Percentiles rank a stretch among this genome's conserved stretches.
Conservation (phyloP, 2,797 vertebrate species). For the Catharus ustulatus region DNA sequence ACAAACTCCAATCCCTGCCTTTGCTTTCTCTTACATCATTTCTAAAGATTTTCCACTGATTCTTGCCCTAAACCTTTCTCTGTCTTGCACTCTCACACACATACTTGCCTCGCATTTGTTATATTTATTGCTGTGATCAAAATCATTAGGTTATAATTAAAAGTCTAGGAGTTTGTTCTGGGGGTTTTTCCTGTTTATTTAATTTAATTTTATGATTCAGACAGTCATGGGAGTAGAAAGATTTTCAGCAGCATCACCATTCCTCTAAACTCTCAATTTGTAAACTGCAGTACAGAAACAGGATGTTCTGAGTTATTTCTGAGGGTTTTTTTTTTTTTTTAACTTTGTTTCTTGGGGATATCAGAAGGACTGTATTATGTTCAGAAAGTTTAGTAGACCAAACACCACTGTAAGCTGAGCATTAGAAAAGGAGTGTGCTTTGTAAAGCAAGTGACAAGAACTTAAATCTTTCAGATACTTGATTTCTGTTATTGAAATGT, state of each 20-base stretch:
- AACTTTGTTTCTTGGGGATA: background rate
- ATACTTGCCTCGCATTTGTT: slow-evolving; percentile 45
- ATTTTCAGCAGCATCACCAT: slow-evolving; percentile 26
- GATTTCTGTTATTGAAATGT: background rate
- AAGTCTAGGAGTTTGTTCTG: background rate
- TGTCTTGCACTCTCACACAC: slow-evolving; percentile 48
- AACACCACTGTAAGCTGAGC: background rate
- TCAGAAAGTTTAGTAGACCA: background rate
- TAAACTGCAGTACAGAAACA: slow-evolving; percentile 14
- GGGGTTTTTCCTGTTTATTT: accelerated
- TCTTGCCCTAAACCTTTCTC: slow-evolving; percentile 75
- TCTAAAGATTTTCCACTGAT: slow-evolving; percentile 86
- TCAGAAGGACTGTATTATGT: background rate
- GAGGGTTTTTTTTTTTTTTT: background rate
- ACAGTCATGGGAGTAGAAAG: background rate
- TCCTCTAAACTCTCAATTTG: slow-evolving; percentile 4
- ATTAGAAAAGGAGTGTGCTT: background rate
- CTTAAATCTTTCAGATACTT: background rate
- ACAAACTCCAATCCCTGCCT: slow-evolving; percentile 85
- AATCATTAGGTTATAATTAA: slow-evolving; percentile 73
- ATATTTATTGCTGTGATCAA: slow-evolving; percentile 68
- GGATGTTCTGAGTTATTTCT: background rate
- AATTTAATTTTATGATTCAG: slow-evolving; percentile 36
- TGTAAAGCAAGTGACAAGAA: slow-evolving; percentile 13
- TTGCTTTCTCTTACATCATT: slow-evolving; percentile 89